Percentiles rank a stretch among this genome's conserved stretches.
Conservation (phyloP, 2,797 vertebrate species). For the Loriculus beryllinus region DNA sequence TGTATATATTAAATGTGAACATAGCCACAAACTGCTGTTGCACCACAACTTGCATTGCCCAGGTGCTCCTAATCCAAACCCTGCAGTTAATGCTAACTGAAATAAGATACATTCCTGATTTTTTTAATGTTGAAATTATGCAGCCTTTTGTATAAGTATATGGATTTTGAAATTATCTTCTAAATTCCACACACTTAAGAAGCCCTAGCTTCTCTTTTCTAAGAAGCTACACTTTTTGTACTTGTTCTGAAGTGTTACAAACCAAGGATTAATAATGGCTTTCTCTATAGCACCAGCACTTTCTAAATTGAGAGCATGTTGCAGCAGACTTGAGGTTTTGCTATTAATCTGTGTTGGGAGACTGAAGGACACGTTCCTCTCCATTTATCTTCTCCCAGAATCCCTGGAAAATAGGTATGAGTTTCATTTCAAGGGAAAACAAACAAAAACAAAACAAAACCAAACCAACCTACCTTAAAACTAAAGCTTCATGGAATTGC, state of each 20-base stretch:
- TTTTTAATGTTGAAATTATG: neutral
- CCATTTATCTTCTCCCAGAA: constrained; percentile 32
- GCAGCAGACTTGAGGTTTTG: constrained; percentile 47
- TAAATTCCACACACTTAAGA: neutral
- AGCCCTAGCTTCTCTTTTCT: neutral
- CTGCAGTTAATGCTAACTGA: neutral
- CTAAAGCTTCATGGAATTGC: neutral
- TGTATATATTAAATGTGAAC: neutral
- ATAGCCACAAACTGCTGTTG: neutral
- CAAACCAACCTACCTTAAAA: neutral
- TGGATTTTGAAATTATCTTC: neutral
- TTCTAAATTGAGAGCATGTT: constrained; percentile 54
- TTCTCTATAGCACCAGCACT: constrained; percentile 62
- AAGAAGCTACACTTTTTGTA: constrained; percentile 30
- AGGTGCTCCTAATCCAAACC: neutral
- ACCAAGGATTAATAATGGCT: constrained; percentile 49
- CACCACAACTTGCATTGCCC: neutral
- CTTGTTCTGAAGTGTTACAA: neutral
- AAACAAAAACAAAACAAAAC: neutral
- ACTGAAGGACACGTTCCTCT: constrained; percentile 43
- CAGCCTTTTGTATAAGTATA: neutral
- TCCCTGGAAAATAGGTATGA: constrained; percentile 33
- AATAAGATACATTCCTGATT: neutral
- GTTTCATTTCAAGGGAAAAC: neutral
- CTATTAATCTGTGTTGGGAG: constrained; percentile 48